These are phyloP conservation scores for Chelidonichthys spinosus DNA, from an alignment of 2,797 vertebrate genomes.

Conservation along the genomic window DNA sequence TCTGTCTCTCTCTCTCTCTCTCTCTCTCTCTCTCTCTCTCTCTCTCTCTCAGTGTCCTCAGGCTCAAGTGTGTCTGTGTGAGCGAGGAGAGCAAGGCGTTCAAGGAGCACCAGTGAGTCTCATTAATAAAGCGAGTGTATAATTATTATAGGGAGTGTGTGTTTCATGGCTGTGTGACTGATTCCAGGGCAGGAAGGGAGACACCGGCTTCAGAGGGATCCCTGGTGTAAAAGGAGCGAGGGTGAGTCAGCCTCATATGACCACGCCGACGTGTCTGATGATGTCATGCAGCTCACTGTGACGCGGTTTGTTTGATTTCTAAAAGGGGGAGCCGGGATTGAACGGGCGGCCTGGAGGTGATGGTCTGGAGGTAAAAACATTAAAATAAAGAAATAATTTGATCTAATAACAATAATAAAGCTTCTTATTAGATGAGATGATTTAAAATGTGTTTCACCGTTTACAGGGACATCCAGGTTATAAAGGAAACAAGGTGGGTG, in stretches of 20 bases:
- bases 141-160: too few relatives aligned
- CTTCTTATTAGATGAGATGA: background rate
- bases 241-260: slow-evolving; percentile 53
- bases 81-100: slow-evolving; percentile 86
- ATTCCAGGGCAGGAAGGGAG: slow-evolving; percentile 82
- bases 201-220: slow-evolving; percentile 73
- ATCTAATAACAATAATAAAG: background rate
- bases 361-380: slow-evolving; percentile 81
- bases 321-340: slow-evolving; percentile 84
- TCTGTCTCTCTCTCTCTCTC: slow-evolving; percentile 3
- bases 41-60: slow-evolving; percentile 83
- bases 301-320: slow-evolving; percentile 3
- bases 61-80: slow-evolving; percentile 82
- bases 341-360: slow-evolving; percentile 85
- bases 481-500: slow-evolving; percentile 89
- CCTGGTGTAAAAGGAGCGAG: slow-evolving; percentile 73
- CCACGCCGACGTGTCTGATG: slow-evolving; percentile 3
- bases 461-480: slow-evolving; percentile 86
- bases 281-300: background rate
- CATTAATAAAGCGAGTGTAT: background rate
- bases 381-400: slow-evolving; percentile 5
- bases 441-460: slow-evolving; percentile 23
- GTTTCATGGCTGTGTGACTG: background rate
- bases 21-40: slow-evolving; percentile 3
- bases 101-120: slow-evolving; percentile 84